These are phyloP conservation scores for Gymnoscelis rufifasciata DNA, from an alignment of 2,888 invertebrate genomes.

Conservation along the genomic window DNA sequence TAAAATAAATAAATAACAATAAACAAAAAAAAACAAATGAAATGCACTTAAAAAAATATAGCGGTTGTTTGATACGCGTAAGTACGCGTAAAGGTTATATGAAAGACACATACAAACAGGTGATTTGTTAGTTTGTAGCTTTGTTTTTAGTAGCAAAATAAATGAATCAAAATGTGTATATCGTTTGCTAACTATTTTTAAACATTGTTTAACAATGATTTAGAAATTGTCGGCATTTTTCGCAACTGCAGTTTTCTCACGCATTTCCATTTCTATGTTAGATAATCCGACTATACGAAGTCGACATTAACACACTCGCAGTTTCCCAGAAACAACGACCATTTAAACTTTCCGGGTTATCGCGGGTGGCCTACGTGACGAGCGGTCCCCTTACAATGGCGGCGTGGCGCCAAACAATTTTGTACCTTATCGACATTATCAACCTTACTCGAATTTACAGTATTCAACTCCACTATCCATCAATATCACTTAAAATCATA, in stretches of 20 bases:
- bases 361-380: conserved; percentile 77
- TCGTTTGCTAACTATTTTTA: no score
- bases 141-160: no score
- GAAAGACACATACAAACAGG: conserved; percentile 9
- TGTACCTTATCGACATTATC: conserved; percentile 63
- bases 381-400: conserved; percentile 67
- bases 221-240: conserved; percentile 18
- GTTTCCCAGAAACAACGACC: conserved; percentile 24
- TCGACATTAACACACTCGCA: conserved; percentile 15
- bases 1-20: background rate
- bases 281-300: conserved; percentile 33
- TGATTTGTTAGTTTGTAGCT: no score
- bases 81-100: conserved; percentile 15
- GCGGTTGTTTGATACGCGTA: background rate
- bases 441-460: conserved; percentile 24
- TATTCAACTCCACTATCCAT: conserved; percentile 21
- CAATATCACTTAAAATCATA: conserved; percentile 18
- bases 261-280: conserved; percentile 49
- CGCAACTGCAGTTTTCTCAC: conserved; percentile 31
- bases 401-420: conserved; percentile 72
- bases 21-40: no score
- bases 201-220: no score
- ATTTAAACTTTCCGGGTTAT: conserved; percentile 48
- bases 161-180: no score
- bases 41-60: no score